Evolutionary conservation across 1,140 invertebrate genomes (phyloP), one percentile per base, ranked within the genome.

Genomic region (Cardiocondyla obscurior): DNA sequence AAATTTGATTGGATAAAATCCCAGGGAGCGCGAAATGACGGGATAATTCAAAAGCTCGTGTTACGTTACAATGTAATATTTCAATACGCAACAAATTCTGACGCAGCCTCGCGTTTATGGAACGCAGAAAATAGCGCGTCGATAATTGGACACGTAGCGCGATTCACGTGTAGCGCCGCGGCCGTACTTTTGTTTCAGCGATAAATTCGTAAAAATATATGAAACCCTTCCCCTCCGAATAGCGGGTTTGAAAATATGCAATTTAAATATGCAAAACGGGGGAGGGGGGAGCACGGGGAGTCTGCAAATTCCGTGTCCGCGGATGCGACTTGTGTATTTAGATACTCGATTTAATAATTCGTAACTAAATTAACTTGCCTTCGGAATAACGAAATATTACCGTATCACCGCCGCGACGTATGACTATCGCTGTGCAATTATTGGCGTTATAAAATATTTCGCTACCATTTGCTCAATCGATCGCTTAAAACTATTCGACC

Each of bases 11-110:
- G 58, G 33, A 53, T 79, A 22, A 55, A 79, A 79, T 67, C 33
- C 33, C 62, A 33, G 62, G 12, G 46, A 55, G 30, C 42, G 33
- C 64, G 30, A 53, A 22, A 42, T 22, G 60, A 65, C 46, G 30
- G 46, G 60, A 67, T 53, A 55, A 67, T 67, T 79, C 46, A 67
- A 67, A n/a, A 67, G 51, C 46, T 67, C 74, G 19, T 77, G 65
- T 79, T 79, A 79, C 42, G 6, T 55, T 53, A 30, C 62, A 67
- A 67, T 14, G 16, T 36, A 36, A 53, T 65, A 65, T 65, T 65
- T 49, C 57, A 25, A 25, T 33, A 33, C n/a, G n/a, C 30, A 33
- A 67, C 12, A 22, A n/a, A 28, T 65, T 77, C 10, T 77, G 30
- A 62, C 6, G 22, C 10, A 22, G 33, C 57, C 14, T 53, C 39